Conservation (phyloP, 1,140 invertebrate species). For the Colletes gigas region DNA sequence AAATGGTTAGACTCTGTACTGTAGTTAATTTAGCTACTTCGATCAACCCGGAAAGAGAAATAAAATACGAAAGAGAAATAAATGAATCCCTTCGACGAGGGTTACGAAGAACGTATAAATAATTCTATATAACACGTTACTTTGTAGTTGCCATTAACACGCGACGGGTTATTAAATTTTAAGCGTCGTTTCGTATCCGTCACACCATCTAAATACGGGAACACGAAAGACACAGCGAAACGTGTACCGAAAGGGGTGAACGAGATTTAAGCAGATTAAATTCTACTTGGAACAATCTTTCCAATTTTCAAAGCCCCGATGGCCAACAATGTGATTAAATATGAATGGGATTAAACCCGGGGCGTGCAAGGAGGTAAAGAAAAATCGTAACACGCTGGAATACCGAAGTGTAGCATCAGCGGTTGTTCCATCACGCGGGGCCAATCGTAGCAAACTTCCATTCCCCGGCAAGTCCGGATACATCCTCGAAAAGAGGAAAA, state of each 20-base stretch:
- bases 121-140: too few species aligned
- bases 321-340: constrained; percentile 13
- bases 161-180: not conserved
- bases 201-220: not conserved
- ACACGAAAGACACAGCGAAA: not conserved
- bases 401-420: constrained; percentile 70
- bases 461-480: constrained; percentile 79
- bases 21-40: too few species aligned
- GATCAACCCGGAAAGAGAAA: too few species aligned
- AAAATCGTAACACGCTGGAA: constrained; percentile 56
- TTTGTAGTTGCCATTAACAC: too few species aligned
- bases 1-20: too few species aligned
- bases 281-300: not conserved
- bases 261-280: constrained; percentile 28
- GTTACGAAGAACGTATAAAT: too few species aligned
- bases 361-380: constrained; percentile 50
- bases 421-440: constrained; percentile 78
- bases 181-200: not conserved
- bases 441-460: constrained; percentile 77
- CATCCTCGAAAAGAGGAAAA: constrained; percentile 80
- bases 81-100: too few species aligned
- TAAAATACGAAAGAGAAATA: too few species aligned
- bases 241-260: not conserved
- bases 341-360: constrained; percentile 53
- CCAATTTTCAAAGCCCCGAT: constrained; percentile 6